Base-by-base conservation (phyloP, 2,113 vertebrate species). In the Ranitomeya variabilis region DNA sequence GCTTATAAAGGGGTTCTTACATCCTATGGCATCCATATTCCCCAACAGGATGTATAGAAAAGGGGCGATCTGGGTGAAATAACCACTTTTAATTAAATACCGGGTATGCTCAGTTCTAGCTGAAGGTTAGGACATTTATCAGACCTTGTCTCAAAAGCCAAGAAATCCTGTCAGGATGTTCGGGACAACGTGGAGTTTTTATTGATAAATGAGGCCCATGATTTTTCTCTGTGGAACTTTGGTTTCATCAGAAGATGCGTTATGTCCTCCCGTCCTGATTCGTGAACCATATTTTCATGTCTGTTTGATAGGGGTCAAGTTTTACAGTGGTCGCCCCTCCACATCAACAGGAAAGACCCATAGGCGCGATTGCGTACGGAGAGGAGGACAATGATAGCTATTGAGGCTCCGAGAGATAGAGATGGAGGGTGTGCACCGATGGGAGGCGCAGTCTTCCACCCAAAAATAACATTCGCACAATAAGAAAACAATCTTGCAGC, bases 401-500 rank as follows among this genome's bases (percentile, higher is more conserved):
- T 54, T 23, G 60, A 69, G 26, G 45, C 19, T 9, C 54, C 6
- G 67, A 54, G 74, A 31, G 74, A 79, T 66, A 79, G 51, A 69
- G 51, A 51, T 86, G 82, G 21, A 60, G 85, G 85, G 73, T 21
- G 74, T 71, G 79, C 21, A 19, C 10, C 51, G 57, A 88, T 77
- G 59, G 87, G 62, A 54, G 81, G 81, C 19, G 26, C 16, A 79
- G 52, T 60, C 51, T 59, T 55, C 73, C 6, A 15, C 79, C 87
- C 87, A 89, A 84, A 74, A 89, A 78, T 59, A 84, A 89, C 81
- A 89, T 83, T 23, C 23, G 57, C 81, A 78, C 18, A 84, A 78
- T 66, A 89, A 66, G 64, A 84, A 89, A 84, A 79, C 64, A 67
- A 52, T 64, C 78, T 71, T 80, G 51, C 23, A 31, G 78, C 86